These are phyloP conservation scores for Sarcophaga peregrina DNA, from an alignment of 1,140 invertebrate species.

Conservation along the genomic window DNA sequence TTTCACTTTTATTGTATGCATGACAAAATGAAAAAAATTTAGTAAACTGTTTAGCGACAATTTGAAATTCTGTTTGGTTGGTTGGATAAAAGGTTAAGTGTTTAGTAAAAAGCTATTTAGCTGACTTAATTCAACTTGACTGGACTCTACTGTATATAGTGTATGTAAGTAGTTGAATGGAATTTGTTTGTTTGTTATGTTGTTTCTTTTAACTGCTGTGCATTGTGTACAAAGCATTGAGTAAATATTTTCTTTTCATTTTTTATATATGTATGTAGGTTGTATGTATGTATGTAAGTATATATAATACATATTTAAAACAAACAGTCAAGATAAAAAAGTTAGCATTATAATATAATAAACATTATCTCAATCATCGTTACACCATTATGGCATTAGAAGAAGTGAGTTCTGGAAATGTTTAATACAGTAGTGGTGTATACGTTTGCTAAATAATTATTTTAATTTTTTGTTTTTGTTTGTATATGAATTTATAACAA, in stretches of 20 bases:
- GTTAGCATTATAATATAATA: not conserved
- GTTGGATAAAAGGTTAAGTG: not conserved
- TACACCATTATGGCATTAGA: too few species aligned
- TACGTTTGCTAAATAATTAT: not conserved
- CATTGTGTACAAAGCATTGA: constrained; percentile 17
- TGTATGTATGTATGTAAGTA: not conserved
- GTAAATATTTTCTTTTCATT: not conserved
- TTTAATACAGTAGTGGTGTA: not conserved
- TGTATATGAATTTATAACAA: not conserved
- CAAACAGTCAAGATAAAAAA: not conserved
- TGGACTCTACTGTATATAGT: too few species aligned
- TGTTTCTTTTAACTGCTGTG: not conserved
- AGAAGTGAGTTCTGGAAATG: not conserved
- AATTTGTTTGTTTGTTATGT: not conserved
- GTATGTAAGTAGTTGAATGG: not conserved
- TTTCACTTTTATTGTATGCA: not conserved
- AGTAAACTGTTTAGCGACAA: not conserved
- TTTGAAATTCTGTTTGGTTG: not conserved
- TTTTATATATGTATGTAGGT: too few species aligned
- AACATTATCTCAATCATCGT: too few species aligned
- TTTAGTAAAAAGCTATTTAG: constrained; percentile 16
- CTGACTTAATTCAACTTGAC: not conserved
- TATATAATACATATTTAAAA: constrained; percentile 7
- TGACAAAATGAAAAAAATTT: not conserved
- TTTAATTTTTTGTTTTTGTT: not conserved